Evolutionary conservation across 2,797 vertebrate species (phyloP), one percentile per base, ranked within the genome.

Genomic region (Aselliscus stoliczkanus): DNA sequence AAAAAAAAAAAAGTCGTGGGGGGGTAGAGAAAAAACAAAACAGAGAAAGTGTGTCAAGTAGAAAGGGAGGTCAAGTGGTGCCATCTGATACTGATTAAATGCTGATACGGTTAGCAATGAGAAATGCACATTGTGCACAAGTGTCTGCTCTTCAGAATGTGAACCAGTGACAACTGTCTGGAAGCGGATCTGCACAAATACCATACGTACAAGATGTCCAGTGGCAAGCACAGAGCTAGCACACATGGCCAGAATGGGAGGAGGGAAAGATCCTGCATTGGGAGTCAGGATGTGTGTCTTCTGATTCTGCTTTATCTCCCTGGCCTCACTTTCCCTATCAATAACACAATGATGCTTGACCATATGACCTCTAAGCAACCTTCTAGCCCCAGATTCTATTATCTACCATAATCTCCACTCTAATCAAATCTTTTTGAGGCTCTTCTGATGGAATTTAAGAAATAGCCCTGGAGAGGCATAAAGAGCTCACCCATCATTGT

Each of bases 31-130:
- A 93, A 92, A 96, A 94, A 96, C 95, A 97, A 92, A 88, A 75
- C 84, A 42, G 84, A 96, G 80, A 96, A 93, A 95, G 85, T 97
- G 72, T 97, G 98, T 98, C 96, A 94, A 98, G 97, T 39, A 80
- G 97, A 97, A 96, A 0, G n/a, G 97, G 70, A 97, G 93, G 97
- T 95, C 95, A 69, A 95, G 95, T n/a, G 65, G 90, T 97, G 97
- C 95, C 98, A 98, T 98, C 98, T 98, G 98, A 98, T 95, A 93
- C 91, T 98, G 98, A 98, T 99, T 98, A 98, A 96, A 96, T 5
- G 21, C 97, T 96, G 96, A 96, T 97, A 89, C 67, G 96, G 95
- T 98, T 79, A 62, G 93, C 95, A 76, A 42, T 44, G 92, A 97
- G 97, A 97, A 97, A 96, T 88, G 93, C 91, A 34, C 64, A 54